These are phyloP conservation scores for Aporophyla lueneburgensis DNA, from an alignment of 2,888 invertebrate species.

Conservation along the genomic window DNA sequence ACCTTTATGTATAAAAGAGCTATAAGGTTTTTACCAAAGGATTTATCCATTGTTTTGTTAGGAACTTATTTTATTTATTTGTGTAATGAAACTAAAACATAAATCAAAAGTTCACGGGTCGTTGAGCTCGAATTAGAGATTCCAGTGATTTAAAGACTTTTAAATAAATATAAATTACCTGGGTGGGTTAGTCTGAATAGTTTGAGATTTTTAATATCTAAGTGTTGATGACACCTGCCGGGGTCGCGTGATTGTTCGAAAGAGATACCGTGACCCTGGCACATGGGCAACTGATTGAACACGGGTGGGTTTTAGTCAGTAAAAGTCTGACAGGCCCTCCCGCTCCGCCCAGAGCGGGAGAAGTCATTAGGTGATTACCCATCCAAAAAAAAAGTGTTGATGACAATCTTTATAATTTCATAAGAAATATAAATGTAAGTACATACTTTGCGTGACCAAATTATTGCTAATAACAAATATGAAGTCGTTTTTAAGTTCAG, in stretches of 20 bases:
- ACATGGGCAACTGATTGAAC: too few species aligned
- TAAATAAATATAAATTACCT: not conserved
- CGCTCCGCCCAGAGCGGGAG: too few species aligned
- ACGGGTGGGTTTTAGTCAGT: too few species aligned
- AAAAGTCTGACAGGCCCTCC: too few species aligned
- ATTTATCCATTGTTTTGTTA: not conserved
- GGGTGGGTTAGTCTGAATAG: not conserved
- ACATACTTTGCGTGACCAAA: constrained; percentile 44
- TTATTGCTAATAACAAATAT: constrained; percentile 39
- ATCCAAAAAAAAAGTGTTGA: too few species aligned
- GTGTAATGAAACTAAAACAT: constrained; percentile 5
- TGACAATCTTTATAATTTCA: constrained; percentile 15
- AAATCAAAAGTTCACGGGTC: constrained; percentile 3
- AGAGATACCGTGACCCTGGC: too few species aligned
- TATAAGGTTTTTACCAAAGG: not conserved
- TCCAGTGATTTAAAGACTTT: not conserved
- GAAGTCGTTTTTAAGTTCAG: constrained; percentile 46
- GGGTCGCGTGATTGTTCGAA: too few species aligned
- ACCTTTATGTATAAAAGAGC: not conserved
- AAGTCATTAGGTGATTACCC: too few species aligned
- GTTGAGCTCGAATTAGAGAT: constrained; percentile 10
- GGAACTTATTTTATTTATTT: constrained; percentile 1
- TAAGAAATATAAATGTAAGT: constrained; percentile 13
- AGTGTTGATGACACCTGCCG: constrained; percentile 28
- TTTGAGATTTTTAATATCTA: not conserved